These are phyloP conservation scores for Lasiurus borealis DNA, from an alignment of 2,113 vertebrate species.

Conservation along the genomic window DNA sequence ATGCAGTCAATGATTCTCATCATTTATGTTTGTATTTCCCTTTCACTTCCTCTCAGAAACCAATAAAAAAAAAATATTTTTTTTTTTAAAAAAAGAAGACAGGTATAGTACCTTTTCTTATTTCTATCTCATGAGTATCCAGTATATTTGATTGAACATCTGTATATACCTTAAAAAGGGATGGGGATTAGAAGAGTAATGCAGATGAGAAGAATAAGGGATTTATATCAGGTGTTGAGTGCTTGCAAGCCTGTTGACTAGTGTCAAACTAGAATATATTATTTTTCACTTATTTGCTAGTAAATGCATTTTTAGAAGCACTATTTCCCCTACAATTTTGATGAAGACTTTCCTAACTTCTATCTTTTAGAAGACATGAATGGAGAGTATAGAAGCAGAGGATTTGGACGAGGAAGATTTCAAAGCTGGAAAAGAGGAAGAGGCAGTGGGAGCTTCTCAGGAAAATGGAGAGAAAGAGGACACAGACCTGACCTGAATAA, in stretches of 20 bases:
- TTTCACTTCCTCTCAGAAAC: too few relatives aligned
- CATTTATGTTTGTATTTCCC: too few relatives aligned
- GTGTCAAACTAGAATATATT: slow-evolving; percentile 8
- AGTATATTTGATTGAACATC: background rate
- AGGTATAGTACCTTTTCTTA: background rate
- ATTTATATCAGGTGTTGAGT: background rate
- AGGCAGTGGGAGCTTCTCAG: slow-evolving; percentile 74
- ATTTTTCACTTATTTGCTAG: background rate
- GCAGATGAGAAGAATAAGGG: background rate
- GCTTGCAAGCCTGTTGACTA: background rate
- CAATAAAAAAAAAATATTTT: too few relatives aligned
- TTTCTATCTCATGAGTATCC: background rate
- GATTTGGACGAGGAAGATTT: slow-evolving; percentile 84
- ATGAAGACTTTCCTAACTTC: background rate
- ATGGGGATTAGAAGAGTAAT: background rate
- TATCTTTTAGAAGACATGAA: slow-evolving; percentile 81
- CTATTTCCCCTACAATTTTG: background rate
- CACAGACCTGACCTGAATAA: slow-evolving; percentile 74
- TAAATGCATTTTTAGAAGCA: slow-evolving; percentile 14
- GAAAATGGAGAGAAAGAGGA: slow-evolving; percentile 81
- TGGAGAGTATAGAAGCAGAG: slow-evolving; percentile 78
- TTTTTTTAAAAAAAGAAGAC: too few relatives aligned
- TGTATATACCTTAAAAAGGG: background rate
- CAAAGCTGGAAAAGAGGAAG: slow-evolving; percentile 85
- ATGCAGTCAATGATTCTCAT: too few relatives aligned